Base-by-base conservation (phyloP, 2,888 invertebrate species). In the Blastobasis adustella region DNA sequence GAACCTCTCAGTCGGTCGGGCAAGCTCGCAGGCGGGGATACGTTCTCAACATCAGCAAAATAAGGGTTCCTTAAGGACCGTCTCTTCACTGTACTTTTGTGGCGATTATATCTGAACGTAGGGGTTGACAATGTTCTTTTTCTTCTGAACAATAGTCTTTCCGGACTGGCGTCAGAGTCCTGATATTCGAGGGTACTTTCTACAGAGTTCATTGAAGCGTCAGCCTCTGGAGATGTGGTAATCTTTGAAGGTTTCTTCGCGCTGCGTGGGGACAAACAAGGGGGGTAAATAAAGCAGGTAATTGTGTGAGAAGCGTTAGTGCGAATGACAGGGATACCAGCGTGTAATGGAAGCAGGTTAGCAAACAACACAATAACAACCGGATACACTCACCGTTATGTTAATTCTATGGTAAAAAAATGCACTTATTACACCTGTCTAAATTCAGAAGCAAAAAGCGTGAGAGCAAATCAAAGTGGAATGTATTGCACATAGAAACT, bases 301-400 rank as follows among this genome's bases (percentile, higher is more conserved):
- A 55, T 53, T 49, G 58, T 58, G 58, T 54, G 37, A 47, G 60
- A 52, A 56, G 53, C 51, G 48, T 43, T 9, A 10, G 63, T 60
- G 65, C 60, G 58, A 57, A 38, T 43, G 54, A 63, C 60, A 65
- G 66, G 64, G 61, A 58, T 58, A 23, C 23, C 23, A 55, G 56
- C 56, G 55, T 56, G 56, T 56, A 71, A 82, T 82, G 85, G 85
- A 85, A 84, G 85, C 85, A 85, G 85, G 84, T 79, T 66, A 8
- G 37, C 47, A 49, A 8, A 49, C 48, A 46, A 45, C 10, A 7
- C 6, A 45, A 9, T 10, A 45, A 46, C n/a, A 36, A 3, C 23
- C 23, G 23, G 23, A 46, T 40, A n/a, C 10, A 47, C 47, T 47
- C 47, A 23, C 47, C 46, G 41, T 41, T 42, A 45, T 45, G 39